Conservation (phyloP, 2,113 vertebrate genomes). For the Seriola aureovittata region DNA sequence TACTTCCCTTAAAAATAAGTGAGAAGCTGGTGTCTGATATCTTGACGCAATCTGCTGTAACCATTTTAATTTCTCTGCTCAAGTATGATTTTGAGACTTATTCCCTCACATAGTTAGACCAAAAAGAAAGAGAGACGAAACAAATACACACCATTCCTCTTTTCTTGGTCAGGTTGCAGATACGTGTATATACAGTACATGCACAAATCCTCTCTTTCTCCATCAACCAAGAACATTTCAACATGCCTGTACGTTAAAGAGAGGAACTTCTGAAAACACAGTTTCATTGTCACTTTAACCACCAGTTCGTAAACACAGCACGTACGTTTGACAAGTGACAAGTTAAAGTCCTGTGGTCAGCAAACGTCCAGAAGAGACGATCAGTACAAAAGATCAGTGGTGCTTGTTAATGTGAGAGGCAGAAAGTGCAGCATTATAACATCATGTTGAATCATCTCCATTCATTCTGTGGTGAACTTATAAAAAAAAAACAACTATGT, state of each 20-base stretch:
- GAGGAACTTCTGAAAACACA: background rate
- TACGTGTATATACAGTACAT: background rate
- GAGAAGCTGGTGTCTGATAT: no score
- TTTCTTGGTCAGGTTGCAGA: background rate
- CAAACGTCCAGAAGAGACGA: background rate
- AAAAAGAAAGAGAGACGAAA: background rate
- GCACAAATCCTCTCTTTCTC: no score
- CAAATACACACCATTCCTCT: background rate
- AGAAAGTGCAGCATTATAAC: slow-evolving; percentile 21
- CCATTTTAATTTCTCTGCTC: no score
- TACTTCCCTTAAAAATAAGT: background rate
- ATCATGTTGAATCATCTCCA: slow-evolving; percentile 39
- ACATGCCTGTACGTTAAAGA: background rate
- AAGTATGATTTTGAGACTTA: background rate
- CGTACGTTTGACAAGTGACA: background rate
- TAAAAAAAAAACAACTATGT: slow-evolving; percentile 53
- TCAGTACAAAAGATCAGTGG: slow-evolving; percentile 25
- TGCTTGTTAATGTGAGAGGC: slow-evolving; percentile 35
- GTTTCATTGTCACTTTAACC: background rate
- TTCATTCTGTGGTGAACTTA: slow-evolving; percentile 42
- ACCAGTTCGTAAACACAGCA: background rate
- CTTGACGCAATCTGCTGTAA: no score
- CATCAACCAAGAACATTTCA: background rate
- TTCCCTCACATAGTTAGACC: no score
- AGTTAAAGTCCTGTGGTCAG: no score